Evolutionary conservation across 2,113 vertebrate genomes (phyloP), one percentile per base, ranked within the genome.

Genomic region (Pleuronectes platessa): DNA sequence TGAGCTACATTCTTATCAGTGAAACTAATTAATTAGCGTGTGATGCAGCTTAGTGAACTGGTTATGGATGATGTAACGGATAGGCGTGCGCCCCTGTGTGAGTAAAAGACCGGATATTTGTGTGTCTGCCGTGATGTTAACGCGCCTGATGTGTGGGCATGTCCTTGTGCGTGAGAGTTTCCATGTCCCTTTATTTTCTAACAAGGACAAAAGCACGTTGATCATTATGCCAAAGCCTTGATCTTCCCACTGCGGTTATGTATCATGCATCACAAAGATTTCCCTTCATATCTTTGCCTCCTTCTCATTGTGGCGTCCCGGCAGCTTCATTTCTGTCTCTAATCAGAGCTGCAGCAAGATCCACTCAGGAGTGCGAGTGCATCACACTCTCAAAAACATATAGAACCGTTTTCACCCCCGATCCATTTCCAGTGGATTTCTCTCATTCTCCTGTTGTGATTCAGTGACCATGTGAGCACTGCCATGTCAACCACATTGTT

Each of bases 141-240:
- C n/a, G 64, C n/a, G 45, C 55, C n/a, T 0, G 26, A 26, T 37
- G 62, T 74, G 66, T 13, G 21, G 47, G 42, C 55, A 67, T 61
- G 78, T 31, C 31, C 31, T 31, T 31, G 31, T 31, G 31, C 31
- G 31, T 31, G 31, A 31, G 31, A 31, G 31, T 31, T 31, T 31
- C 31, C 31, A 31, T 31, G 6, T 37, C 45, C 67, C 61, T 70
- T 59, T 76, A 71, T 86, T 82, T 31, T 55, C 66, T 11, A 77
- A 88, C 82, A 84, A 89, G 86, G 84, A 89, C 87, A 89, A 85
- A 82, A 86, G 68, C 65, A 55, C 79, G 90, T 92, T 90, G 76
- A 92, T 91, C 83, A 84, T 73, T 47, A 74, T 58, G 60, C 64
- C 45, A 62, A 15, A 56, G 81, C 88, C 88, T 89, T 92, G 84